These are phyloP conservation scores for Drosophila mimica DNA, from an alignment of 2,888 invertebrate genomes.

Conservation along the genomic window DNA sequence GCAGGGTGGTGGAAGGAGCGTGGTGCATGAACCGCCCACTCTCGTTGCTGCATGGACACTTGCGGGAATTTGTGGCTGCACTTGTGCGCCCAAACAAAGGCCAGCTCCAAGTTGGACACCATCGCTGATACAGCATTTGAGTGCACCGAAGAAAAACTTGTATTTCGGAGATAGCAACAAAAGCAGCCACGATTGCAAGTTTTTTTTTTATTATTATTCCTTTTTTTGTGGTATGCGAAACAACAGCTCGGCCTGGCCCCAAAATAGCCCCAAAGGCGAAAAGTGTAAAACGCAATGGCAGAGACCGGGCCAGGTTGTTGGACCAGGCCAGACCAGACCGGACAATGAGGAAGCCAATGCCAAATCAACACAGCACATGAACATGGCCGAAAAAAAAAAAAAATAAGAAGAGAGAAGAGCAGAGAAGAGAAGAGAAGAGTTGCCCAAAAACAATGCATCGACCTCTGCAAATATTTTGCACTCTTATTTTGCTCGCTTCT, in stretches of 20 bases:
- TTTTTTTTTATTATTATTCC: background rate
- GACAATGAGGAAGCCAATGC: constrained; percentile 43
- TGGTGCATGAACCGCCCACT: constrained; percentile 72
- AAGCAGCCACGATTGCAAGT: constrained; percentile 41
- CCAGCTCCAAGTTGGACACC: constrained; percentile 45
- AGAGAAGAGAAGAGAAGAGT: background rate
- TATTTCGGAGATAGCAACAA: constrained; percentile 59
- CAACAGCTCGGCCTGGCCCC: constrained; percentile 22
- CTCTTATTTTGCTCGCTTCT: constrained; percentile 25
- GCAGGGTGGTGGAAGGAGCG: constrained; percentile 23
- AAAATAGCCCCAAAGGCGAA: constrained; percentile 62
- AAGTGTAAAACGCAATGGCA: constrained; percentile 70
- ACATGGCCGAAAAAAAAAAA: constrained; percentile 45
- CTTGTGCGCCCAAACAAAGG: constrained; percentile 34
- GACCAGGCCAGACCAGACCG: constrained; percentile 8
- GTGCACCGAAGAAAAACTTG: constrained; percentile 70
- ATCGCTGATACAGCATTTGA: constrained; percentile 67
- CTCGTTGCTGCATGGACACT: constrained; percentile 62
- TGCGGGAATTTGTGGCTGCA: constrained; percentile 41
- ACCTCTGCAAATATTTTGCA: constrained; percentile 53
- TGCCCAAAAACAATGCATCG: constrained; percentile 73
- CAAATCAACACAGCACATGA: constrained; percentile 44
- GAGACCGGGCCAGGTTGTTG: constrained; percentile 52
- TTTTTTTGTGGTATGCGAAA: constrained; percentile 3
- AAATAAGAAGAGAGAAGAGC: constrained; percentile 23